Percentiles rank a stretch among this genome's conserved stretches.
Evolutionary conservation across 2,113 vertebrate species (phyloP).

Genomic region (Poecile atricapillus): DNA sequence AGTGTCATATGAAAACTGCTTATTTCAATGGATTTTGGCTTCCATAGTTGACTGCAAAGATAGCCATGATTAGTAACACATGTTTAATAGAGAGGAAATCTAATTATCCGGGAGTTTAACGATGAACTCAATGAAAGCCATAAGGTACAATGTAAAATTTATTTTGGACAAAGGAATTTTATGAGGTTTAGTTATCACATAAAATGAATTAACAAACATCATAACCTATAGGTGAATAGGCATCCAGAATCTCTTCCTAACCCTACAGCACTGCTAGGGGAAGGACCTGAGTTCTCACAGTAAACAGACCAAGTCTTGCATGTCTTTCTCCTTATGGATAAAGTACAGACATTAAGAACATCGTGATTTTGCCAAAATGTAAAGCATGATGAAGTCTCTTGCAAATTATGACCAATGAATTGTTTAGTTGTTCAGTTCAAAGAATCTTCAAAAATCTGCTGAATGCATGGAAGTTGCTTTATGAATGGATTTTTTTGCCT

Average conservation of each 20-base stretch:
- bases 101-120: not conserved
- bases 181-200: not conserved
- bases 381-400: not conserved
- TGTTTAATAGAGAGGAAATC: constrained; percentile 27
- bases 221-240: not conserved
- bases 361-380: not conserved
- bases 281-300: not conserved
- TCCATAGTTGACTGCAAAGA: not conserved
- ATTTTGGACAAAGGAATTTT: not conserved
- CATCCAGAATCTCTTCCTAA: not conserved
- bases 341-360: not conserved
- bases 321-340: not conserved
- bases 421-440: not conserved
- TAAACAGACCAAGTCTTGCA: not conserved
- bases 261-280: not conserved
- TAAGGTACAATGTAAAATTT: not conserved
- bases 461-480: not conserved
- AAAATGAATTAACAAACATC: not conserved
- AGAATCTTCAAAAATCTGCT: not conserved
- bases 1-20: not conserved
- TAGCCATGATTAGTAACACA: not conserved
- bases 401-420: not conserved
- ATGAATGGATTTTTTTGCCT: not conserved
- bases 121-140: not conserved
- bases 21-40: constrained; percentile 21